Percentiles rank a stretch among this genome's conserved stretches.
These are phyloP conservation scores for Heliornis fulica DNA, from an alignment of 2,113 vertebrate species.

Conservation along the genomic window DNA sequence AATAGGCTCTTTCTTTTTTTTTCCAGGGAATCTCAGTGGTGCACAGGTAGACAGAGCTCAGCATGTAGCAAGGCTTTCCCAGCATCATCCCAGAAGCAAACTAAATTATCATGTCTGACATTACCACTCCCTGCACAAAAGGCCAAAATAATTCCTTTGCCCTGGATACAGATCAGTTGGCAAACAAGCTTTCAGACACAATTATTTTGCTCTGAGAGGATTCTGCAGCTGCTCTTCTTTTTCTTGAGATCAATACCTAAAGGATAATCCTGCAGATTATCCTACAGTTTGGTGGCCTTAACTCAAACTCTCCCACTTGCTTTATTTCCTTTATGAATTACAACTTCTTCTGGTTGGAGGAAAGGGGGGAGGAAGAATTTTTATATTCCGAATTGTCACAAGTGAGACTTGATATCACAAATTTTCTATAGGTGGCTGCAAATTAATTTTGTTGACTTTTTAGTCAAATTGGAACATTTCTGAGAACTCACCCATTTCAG, in stretches of 20 bases:
- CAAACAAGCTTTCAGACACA: conserved; percentile 5
- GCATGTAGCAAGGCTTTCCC: neutral
- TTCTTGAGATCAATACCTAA: conserved; percentile 32
- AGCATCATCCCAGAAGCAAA: neutral
- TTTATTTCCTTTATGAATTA: conserved; percentile 41
- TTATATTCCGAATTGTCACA: neutral
- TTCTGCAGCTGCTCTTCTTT: conserved; percentile 56
- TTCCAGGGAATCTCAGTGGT: neutral
- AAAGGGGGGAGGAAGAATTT: neutral
- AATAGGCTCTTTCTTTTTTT: neutral
- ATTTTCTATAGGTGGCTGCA: neutral
- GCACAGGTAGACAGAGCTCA: neutral
- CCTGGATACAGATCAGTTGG: conserved; percentile 19
- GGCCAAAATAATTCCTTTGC: conserved; percentile 34
- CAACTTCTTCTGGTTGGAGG: neutral
- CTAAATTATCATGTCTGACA: conserved; percentile 12
- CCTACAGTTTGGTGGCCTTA: neutral
- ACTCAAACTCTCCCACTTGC: neutral
- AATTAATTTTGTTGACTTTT: neutral
- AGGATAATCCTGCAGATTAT: conserved; percentile 56
- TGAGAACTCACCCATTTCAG: neutral
- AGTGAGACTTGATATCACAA: neutral
- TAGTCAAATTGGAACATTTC: neutral
- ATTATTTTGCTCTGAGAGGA: conserved; percentile 44
- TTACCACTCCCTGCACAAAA: neutral